A percentile compares a stretch with the other conserved stretches of the same genome.
phyloP scores from a whole-genome alignment of 2,888 invertebrate genomes.

The Caenorhabditis drosophilae region DNA sequence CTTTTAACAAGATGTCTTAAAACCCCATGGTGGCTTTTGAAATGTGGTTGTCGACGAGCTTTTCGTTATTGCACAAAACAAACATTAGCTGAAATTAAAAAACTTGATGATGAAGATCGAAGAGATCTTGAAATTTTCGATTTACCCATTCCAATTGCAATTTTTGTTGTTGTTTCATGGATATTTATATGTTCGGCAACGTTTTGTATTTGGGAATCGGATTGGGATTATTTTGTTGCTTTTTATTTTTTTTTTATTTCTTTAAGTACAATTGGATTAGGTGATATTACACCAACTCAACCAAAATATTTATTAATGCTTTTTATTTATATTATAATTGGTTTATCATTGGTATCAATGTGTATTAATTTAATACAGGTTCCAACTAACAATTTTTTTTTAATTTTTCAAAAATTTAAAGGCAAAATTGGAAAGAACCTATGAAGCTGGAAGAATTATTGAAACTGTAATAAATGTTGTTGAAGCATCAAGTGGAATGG shows the following conservation, averaged over 20 bases:
- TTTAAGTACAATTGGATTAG: conserved; percentile 72
- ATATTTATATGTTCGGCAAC: conserved; percentile 85
- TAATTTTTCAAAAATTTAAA: conserved; percentile 9
- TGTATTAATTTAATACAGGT: conserved; percentile 92
- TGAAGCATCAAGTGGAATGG: neutral
- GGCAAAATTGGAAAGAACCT: conserved; percentile 61
- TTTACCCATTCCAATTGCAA: conserved; percentile 87
- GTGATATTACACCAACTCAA: conserved; percentile 74
- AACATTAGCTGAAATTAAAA: conserved; percentile 58
- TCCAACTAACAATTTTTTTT: neutral
- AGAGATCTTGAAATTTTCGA: conserved; percentile 82
- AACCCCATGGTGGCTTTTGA: conserved; percentile 63
- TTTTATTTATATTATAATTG: conserved; percentile 91
- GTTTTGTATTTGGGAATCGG: conserved; percentile 74
- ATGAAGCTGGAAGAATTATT: conserved; percentile 50
- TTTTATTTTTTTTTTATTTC: conserved; percentile 97
- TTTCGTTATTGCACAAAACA: conserved; percentile 67
- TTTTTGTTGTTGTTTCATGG: conserved; percentile 82
- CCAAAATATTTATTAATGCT: conserved; percentile 88
- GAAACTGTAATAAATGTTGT: neutral
- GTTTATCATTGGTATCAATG: conserved; percentile 92
- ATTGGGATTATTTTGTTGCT: conserved; percentile 86
- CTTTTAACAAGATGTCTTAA: conserved; percentile 60
- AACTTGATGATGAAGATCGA: conserved; percentile 60
- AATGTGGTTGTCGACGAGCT: conserved; percentile 60